Conservation (phyloP, 1,140 invertebrate species). For the Drosophila tropicalis region DNA sequence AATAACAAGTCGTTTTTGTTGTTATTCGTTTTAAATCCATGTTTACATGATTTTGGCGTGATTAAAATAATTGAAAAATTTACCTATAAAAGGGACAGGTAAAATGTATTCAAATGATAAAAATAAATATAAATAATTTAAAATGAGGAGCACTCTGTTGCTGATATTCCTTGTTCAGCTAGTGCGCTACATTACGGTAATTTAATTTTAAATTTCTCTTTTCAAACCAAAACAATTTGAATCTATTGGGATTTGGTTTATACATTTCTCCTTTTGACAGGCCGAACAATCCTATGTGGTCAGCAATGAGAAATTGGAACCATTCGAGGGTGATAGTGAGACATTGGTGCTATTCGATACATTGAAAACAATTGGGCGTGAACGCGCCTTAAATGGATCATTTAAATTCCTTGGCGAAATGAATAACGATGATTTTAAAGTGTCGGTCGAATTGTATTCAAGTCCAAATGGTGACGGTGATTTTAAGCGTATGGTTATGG, state of each 20-base stretch:
- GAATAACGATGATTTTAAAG: slow-evolving; percentile 71
- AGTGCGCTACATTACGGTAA: slow-evolving; percentile 51
- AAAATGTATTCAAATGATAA: background rate
- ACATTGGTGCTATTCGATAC: slow-evolving; percentile 60
- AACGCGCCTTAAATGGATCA: slow-evolving; percentile 65
- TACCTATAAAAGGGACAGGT: slow-evolving; percentile 43
- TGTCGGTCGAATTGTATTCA: slow-evolving; percentile 71
- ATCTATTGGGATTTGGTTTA: no score
- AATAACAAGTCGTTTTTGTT: no score
- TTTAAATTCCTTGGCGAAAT: slow-evolving; percentile 64
- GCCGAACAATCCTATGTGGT: slow-evolving; percentile 70
- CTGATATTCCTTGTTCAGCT: slow-evolving; percentile 33
- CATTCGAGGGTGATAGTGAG: slow-evolving; percentile 67
- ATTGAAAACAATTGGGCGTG: slow-evolving; percentile 58
- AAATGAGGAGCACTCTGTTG: slow-evolving; percentile 51
- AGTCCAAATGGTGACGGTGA: slow-evolving; percentile 72
- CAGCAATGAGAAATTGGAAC: slow-evolving; percentile 63
- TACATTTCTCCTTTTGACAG: slow-evolving; percentile 18
- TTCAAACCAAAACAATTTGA: background rate
- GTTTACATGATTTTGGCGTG: slow-evolving; percentile 59
- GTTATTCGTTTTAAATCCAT: background rate
- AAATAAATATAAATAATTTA: slow-evolving; percentile 15
- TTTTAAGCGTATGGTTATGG: slow-evolving; percentile 73
- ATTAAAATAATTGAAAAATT: background rate
- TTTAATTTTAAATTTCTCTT: background rate